Percentiles rank a stretch among this genome's conserved stretches.
Conservation (phyloP, 2,797 vertebrate genomes). For the Astyanax mexicanus region DNA sequence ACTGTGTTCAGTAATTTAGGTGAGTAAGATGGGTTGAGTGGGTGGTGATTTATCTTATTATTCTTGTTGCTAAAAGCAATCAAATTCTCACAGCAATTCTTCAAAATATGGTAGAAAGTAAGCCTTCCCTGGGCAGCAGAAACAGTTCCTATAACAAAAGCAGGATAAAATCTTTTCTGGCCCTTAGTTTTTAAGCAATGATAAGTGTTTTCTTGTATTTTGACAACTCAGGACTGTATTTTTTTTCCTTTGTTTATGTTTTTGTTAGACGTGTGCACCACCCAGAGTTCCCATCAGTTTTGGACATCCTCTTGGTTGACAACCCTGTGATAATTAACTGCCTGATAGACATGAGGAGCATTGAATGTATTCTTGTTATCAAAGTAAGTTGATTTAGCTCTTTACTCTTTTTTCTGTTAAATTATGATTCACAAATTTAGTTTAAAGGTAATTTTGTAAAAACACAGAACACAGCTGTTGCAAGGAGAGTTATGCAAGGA, state of each 20-base stretch:
- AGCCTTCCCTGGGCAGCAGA: too few species aligned
- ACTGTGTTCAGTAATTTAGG: too few species aligned
- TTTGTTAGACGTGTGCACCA: conserved; percentile 60
- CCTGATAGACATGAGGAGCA: conserved; percentile 74
- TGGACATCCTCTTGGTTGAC: conserved; percentile 59
- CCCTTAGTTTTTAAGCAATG: too few species aligned
- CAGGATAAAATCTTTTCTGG: too few species aligned
- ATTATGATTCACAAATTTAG: too few species aligned
- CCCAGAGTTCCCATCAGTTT: conserved; percentile 60
- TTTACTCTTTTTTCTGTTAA: conserved; percentile 8
- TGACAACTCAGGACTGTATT: not conserved
- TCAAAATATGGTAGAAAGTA: too few species aligned
- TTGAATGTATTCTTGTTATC: conserved; percentile 68
- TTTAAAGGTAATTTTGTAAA: not conserved
- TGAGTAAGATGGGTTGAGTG: too few species aligned
- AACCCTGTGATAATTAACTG: conserved; percentile 72
- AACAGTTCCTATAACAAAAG: too few species aligned
- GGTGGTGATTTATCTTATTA: too few species aligned
- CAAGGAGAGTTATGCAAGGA: conserved; percentile 69
- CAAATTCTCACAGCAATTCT: too few species aligned
- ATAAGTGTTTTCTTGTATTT: too few species aligned
- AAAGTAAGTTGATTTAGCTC: conserved; percentile 54
- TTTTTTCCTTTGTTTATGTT: conserved; percentile 16
- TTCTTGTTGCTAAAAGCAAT: too few species aligned
- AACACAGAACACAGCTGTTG: conserved; percentile 55